Base-by-base conservation (phyloP, 2,888 invertebrate species). In the Mythimna albipuncta region DNA sequence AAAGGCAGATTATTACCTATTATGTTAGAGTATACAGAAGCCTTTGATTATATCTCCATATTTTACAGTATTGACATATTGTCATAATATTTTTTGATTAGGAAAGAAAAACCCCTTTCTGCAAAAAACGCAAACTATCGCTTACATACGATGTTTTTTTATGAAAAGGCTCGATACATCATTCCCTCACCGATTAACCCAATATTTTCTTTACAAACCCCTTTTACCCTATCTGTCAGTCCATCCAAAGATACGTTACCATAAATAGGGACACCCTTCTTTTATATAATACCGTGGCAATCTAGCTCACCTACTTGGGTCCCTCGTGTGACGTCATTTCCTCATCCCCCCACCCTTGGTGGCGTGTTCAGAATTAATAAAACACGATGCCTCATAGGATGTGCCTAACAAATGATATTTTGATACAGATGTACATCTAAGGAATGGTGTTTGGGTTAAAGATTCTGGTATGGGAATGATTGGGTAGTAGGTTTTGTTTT, bases 251-350 rank as follows among this genome's bases (percentile, higher is more conserved):
- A 50, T 63, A 59, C 41, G 50, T 52, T 16, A 6, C 52, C 7
- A 79, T 64, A 82, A 70, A 79, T 67, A 78, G 73, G 78, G 35
- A 65, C 50, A 52, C 69, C 69, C 74, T 64, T 76, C 68, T 77
- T 76, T 78, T 59, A 78, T 76, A 75, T 67, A 76, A 69, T 58
- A 62, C 72, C 62, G 63, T 73, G 55, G 79, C 75, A 73, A 85
- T 79, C 77, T 82, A 79, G 75, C 58, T 68, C 72, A 79, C 83
- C 79, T 85, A 82, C 83, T 82, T 71, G 70, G 62, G 59, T 67
- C 66, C 69, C 72, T 76, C 72, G 75, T 75, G 73, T 73, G 79
- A 82, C 79, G 83, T 82, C 79, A 73, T 77, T 71, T 66, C 72
- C 64, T 62, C 62, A 10, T 35, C 35, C 38, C 26, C 61, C 13